These are phyloP conservation scores for Eolophus roseicapilla DNA, from an alignment of 2,113 vertebrate genomes.

Conservation along the genomic window DNA sequence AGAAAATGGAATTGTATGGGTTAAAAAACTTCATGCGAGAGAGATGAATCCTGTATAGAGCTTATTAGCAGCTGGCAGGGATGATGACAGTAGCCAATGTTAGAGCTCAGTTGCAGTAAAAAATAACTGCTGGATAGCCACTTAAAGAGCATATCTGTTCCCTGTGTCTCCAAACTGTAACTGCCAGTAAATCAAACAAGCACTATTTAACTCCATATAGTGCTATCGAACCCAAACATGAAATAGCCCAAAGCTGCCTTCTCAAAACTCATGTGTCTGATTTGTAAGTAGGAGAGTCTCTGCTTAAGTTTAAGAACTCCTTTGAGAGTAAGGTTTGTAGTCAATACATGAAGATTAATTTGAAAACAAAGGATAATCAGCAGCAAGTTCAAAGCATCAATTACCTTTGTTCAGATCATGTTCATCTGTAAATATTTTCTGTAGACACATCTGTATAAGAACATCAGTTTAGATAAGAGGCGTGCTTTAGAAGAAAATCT, in stretches of 20 bases:
- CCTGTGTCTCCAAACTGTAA: neutral
- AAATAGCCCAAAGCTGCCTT: neutral
- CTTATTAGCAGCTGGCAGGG: neutral
- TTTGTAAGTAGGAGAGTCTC: neutral
- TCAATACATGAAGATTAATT: neutral
- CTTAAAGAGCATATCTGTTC: neutral
- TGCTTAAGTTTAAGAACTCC: neutral
- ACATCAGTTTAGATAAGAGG: neutral
- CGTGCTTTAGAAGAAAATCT: neutral
- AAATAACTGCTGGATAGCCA: neutral
- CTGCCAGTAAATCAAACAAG: neutral
- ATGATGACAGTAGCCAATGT: neutral
- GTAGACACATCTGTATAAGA: neutral
- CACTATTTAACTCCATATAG: neutral
- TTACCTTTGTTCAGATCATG: neutral
- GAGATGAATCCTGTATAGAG: neutral
- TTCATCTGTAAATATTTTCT: neutral
- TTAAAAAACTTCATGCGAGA: neutral
- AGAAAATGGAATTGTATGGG: neutral
- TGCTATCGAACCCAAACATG: neutral
- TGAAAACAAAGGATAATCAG: neutral
- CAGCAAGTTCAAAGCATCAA: neutral
- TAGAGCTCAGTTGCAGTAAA: neutral
- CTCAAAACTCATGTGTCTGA: neutral
- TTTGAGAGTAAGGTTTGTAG: neutral